Conservation (phyloP, 2,888 invertebrate species). For the Anodontia alba region DNA sequence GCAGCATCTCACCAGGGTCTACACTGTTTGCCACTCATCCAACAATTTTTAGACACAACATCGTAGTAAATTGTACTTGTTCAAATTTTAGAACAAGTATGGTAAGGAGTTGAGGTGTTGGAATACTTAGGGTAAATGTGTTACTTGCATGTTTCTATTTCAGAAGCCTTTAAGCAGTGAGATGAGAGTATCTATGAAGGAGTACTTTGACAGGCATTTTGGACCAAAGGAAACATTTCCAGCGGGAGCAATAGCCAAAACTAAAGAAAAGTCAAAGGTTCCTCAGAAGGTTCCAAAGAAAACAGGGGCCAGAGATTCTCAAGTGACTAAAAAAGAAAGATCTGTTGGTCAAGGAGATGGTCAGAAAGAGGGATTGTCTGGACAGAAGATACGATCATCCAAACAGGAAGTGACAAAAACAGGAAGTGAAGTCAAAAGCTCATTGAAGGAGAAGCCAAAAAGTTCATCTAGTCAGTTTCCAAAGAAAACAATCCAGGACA, state of each 20-base stretch:
- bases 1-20: too few relatives aligned
- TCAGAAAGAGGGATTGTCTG: neutral
- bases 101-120: too few relatives aligned
- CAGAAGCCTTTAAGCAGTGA: slow-evolving; percentile 9
- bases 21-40: too few relatives aligned
- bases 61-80: too few relatives aligned
- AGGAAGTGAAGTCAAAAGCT: neutral
- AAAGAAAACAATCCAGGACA: neutral
- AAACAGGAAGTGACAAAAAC: neutral
- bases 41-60: too few relatives aligned
- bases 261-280: neutral
- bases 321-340: neutral
- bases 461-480: neutral
- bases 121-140: too few relatives aligned
- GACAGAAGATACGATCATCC: too few relatives aligned
- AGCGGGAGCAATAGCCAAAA: neutral
- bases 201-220: slow-evolving; percentile 60
- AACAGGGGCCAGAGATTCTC: neutral
- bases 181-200: slow-evolving; percentile 49
- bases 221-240: slow-evolving; percentile 34
- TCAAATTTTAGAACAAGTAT: too few relatives aligned
- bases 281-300: neutral
- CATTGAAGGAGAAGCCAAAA: neutral
- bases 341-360: neutral
- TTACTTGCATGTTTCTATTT: too few relatives aligned